These are phyloP conservation scores for Lepidurus packardi DNA, from an alignment of 1,140 invertebrate genomes.

Conservation along the genomic window DNA sequence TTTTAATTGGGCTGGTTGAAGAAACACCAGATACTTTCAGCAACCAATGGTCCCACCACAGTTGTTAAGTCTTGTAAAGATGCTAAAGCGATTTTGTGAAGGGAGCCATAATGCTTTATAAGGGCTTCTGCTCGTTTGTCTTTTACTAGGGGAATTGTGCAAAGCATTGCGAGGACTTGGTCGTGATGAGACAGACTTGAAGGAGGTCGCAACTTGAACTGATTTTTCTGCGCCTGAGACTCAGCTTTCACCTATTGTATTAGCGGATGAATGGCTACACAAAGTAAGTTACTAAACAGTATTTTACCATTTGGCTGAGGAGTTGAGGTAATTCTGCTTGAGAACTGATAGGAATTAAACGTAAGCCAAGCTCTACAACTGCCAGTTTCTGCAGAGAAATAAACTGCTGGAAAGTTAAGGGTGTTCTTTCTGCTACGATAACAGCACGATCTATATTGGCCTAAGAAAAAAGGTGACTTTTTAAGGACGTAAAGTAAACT, in stretches of 20 bases:
- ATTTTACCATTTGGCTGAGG: background rate
- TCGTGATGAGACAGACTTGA: background rate
- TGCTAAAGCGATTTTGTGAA: slow-evolving; percentile 25
- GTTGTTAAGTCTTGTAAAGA: slow-evolving; percentile 27
- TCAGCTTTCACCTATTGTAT: slow-evolving; percentile 30
- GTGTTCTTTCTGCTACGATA: slow-evolving; percentile 28
- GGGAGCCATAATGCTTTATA: slow-evolving; percentile 19
- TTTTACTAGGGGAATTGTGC: slow-evolving; percentile 25
- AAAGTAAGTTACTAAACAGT: background rate
- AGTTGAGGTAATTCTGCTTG: background rate
- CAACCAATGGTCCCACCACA: slow-evolving; percentile 16
- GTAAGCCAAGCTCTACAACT: slow-evolving; percentile 27
- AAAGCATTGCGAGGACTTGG: background rate
- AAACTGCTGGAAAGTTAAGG: slow-evolving; percentile 26
- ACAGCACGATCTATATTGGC: slow-evolving; percentile 25
- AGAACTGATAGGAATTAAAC: background rate
- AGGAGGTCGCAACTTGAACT: background rate
- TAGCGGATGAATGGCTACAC: background rate
- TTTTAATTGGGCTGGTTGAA: slow-evolving; percentile 25
- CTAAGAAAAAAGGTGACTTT: slow-evolving; percentile 6
- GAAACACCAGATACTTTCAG: slow-evolving; percentile 23
- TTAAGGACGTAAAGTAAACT: background rate
- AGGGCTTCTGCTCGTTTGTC: slow-evolving; percentile 30
- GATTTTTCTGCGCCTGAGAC: slow-evolving; percentile 29
- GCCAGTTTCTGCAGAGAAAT: slow-evolving; percentile 24